Base-by-base conservation (phyloP, 53 echinoderm and acorn worm species). In the Patiria pectinifera region DNA sequence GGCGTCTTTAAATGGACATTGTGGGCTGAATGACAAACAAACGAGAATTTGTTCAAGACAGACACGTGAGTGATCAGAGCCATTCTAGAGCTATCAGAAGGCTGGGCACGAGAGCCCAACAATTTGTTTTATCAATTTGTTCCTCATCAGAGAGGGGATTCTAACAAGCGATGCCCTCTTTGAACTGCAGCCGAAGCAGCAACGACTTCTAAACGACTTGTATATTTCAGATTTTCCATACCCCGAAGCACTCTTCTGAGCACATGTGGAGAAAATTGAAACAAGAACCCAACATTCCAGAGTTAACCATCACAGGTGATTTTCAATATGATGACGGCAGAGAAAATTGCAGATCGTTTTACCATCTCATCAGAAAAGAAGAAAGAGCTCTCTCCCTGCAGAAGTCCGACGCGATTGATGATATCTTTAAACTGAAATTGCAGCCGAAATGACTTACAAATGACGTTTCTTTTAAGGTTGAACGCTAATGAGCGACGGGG, bases 391-490 rank as follows among this genome's bases (percentile, higher is more conserved):
- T 66, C 66, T 18, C 60, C 60, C 66, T 66, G 2, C 66, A 66
- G 15, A 18, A 18, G 6, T 18, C 66, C 3, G 66, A 74, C 8
- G 19, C 21, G 74, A 74, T 9, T 23, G n/a, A 24, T 74, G 23
- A 23, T 16, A 24, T 74, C 24, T 74, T 23, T 10, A 74, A 74
- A 74, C 4, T 3, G 74, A 74, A 74, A 24, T n/a, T 22, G 74
- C 18, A 74, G 74, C 74, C 24, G 74, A 74, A 74, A 74, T 74
- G 74, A 23, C 24, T 74, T 74, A n/a, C 74, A 74, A 63, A 63
- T 11, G 45, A 19, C 45, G 44, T 63, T 85, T 62, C 23, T 70
- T 63, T 84, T 83, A 59, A 85, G n/a, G 85, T 6, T 66, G 85
- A 45, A 23, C 74, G 19, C 74, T 23, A 23, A 16, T 9, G 21